phyloP scores from a whole-genome alignment of 1,140 invertebrate genomes.

The Pseudachorutes palmiensis region DNA sequence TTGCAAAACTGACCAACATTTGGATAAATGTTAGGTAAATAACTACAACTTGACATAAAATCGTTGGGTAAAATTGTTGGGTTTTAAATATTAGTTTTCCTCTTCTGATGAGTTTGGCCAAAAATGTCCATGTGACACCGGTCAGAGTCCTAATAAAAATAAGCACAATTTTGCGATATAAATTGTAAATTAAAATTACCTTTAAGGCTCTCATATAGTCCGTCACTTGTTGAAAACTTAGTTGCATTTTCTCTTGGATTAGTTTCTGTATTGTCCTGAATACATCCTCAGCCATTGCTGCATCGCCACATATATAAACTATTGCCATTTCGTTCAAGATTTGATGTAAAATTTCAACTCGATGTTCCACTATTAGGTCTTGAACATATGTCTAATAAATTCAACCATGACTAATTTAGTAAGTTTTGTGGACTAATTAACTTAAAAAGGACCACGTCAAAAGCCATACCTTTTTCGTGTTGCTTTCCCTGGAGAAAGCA shows the following conservation, averaged over 20 bases:
- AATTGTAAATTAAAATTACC: not conserved
- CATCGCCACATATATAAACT: not conserved
- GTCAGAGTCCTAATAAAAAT: not conserved
- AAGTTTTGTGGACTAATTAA: too few relatives aligned
- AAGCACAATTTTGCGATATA: not conserved
- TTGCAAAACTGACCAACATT: too few relatives aligned
- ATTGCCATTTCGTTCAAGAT: not conserved
- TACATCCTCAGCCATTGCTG: conserved; percentile 2
- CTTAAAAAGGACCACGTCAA: too few relatives aligned
- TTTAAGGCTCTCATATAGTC: not conserved
- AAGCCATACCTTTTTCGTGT: not conserved
- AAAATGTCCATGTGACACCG: conserved; percentile 3
- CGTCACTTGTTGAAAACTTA: not conserved
- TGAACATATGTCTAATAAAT: conserved; percentile 1
- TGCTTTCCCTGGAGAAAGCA: not conserved
- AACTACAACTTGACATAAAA: too few relatives aligned
- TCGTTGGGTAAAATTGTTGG: too few relatives aligned
- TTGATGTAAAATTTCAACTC: not conserved
- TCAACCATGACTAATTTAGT: too few relatives aligned
- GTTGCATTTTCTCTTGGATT: not conserved
- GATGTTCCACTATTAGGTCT: not conserved
- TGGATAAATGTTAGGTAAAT: too few relatives aligned
- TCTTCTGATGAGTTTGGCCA: not conserved
- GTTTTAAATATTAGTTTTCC: too few relatives aligned
- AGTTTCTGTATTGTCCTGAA: not conserved